Evolutionary conservation across 2,888 invertebrate genomes (phyloP).

Genomic region (Troides helena): DNA sequence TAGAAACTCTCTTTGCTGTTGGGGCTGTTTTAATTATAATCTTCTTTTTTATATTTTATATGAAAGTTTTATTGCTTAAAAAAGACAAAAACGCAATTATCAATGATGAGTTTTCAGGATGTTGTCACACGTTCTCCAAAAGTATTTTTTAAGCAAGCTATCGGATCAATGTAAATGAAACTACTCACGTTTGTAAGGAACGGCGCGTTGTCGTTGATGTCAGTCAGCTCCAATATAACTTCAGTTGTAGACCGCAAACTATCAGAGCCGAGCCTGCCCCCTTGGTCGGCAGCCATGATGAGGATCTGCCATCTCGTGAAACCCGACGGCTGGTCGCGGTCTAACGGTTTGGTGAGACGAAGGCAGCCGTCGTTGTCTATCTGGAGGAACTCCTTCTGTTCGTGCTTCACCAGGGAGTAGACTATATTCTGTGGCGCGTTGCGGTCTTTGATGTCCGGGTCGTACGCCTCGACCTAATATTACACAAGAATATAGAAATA

Average conservation of each 20-base stretch:
- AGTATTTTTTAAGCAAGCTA: neutral
- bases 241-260: slow-evolving; percentile 83
- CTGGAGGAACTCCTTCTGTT: slow-evolving; percentile 84
- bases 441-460: slow-evolving; percentile 91
- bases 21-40: too few species aligned
- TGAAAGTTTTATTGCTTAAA: too few species aligned
- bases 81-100: too few species aligned
- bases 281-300: slow-evolving; percentile 88
- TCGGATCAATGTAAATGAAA: neutral
- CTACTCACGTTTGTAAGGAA: slow-evolving; percentile 86
- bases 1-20: too few species aligned
- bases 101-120: neutral
- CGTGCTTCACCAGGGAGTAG: slow-evolving; percentile 86
- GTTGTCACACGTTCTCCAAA: neutral
- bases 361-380: slow-evolving; percentile 89
- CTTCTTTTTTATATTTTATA: too few species aligned
- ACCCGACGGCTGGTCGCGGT: slow-evolving; percentile 94
- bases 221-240: slow-evolving; percentile 85
- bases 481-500: neutral
- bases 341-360: slow-evolving; percentile 86
- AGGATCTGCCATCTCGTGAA: slow-evolving; percentile 88
- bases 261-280: slow-evolving; percentile 79
- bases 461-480: slow-evolving; percentile 86
- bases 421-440: slow-evolving; percentile 88
- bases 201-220: slow-evolving; percentile 97